Evolutionary conservation across 2,113 vertebrate species (phyloP).

Genomic region (Tapirus terrestris): DNA sequence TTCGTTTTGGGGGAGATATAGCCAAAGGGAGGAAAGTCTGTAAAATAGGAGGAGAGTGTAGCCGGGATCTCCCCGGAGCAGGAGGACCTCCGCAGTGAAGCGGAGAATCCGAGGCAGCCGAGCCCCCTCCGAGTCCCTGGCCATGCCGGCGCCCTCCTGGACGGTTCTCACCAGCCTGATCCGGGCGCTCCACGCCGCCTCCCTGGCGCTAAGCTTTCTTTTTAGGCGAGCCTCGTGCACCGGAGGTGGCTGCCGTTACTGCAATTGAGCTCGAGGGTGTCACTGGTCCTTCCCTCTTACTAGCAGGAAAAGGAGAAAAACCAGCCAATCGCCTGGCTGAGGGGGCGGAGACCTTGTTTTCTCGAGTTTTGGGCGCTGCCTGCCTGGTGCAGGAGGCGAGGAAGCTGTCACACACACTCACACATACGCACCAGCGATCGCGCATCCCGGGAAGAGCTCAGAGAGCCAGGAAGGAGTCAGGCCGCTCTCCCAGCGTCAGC

Average conservation of each 20-base stretch:
- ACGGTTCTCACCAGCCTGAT: fast-evolving
- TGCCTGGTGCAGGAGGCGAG: not conserved
- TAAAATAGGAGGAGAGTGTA: fast-evolving
- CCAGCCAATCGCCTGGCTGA: not conserved
- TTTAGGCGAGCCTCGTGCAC: not conserved
- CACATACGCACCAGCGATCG: fast-evolving
- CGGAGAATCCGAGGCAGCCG: fast-evolving
- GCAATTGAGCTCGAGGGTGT: not conserved
- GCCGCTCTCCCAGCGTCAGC: fast-evolving
- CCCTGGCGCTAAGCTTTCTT: not conserved
- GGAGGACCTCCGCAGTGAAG: not conserved
- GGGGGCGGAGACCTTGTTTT: not conserved
- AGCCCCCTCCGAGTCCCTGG: fast-evolving
- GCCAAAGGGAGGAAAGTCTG: not conserved
- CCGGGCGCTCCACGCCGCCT: fast-evolving
- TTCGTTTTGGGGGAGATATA: not conserved
- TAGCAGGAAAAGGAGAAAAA: not conserved
- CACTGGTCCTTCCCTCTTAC: not conserved
- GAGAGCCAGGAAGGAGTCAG: fast-evolving
- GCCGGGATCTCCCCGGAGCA: fast-evolving
- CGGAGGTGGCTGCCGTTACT: not conserved
- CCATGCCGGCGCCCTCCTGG: fast-evolving
- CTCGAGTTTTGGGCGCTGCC: not conserved
- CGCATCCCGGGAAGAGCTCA: fast-evolving
- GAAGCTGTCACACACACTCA: not conserved